Evolutionary conservation across 2,113 vertebrate genomes (phyloP), one percentile per base, ranked within the genome.

Genomic region (Anoplopoma fimbria): DNA sequence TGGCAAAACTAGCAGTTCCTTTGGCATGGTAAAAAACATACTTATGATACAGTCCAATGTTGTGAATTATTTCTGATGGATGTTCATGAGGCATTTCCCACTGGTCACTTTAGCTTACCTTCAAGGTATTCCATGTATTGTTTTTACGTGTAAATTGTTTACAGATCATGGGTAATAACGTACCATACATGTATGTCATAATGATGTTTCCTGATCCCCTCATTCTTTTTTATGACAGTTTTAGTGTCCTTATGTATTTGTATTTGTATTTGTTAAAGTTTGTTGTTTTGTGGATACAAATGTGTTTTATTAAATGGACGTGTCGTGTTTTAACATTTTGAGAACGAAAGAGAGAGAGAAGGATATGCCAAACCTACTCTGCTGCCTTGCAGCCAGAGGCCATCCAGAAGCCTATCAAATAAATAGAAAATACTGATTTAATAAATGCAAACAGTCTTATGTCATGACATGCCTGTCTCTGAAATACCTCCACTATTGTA

Each of bases 61-160:
- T 72, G 36, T 77, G 74, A 58, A 83, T 38, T 82, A 78, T 82
- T 86, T 84, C 70, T 87, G 77, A 65, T 34, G 63, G 2, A 19
- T 70, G 81, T 80, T 91, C 75, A 89, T 91, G 87, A 82, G 69
- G 47, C 33, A 81, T 62, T 74, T 83, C 80, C 74, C 83, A n/a
- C 34, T 69, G 55, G 23, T 53, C 51, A 23, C 23, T 53, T 53
- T 42, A 42, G 40, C 12, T 42, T 53, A 9, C 23, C 51, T 25
- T 53, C 51, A 53, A 53, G 15, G 51, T 25, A 9, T 2, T 2
- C 23, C 51, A n/a, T 53, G 9, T 9, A 23, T 3, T n/a, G 21
- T n/a, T n/a, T 23, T 12, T 55, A 55, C 51, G 25, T 10, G 23
- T 53, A 51, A 19, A 19, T 51, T 51, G 47, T 51, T 51, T 6